Evolutionary conservation across 2,888 invertebrate genomes (phyloP).

Genomic region (Leptopilina myrica): DNA sequence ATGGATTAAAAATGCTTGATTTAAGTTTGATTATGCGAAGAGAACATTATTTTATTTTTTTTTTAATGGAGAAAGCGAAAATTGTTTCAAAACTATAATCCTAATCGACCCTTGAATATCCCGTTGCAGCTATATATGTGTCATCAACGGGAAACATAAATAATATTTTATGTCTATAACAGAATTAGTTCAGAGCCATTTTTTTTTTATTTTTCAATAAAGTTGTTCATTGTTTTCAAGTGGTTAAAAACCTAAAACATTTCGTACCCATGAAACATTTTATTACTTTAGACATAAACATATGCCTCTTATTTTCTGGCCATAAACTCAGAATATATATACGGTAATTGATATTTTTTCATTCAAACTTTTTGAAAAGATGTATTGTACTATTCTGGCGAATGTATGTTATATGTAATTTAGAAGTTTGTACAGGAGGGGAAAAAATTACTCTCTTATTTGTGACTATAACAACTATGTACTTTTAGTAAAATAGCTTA

Average conservation of each 20-base stretch:
- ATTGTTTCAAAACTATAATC: background rate
- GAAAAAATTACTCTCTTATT: too few species aligned
- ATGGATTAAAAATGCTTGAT: background rate
- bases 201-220: background rate
- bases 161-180: too few species aligned
- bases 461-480: too few species aligned
- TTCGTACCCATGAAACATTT: background rate
- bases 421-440: background rate
- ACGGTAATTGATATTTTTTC: background rate
- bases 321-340: background rate
- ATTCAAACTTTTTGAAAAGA: background rate
- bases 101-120: background rate
- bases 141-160: too few species aligned
- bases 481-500: background rate
- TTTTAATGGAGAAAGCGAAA: background rate
- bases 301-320: background rate
- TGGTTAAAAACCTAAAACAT: background rate
- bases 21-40: background rate
- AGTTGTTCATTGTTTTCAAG: background rate
- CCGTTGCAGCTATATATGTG: too few species aligned
- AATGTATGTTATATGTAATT: background rate
- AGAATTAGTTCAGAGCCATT: too few species aligned
- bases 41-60: slow-evolving; percentile 23
- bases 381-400: background rate
- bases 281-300: slow-evolving; percentile 9